Evolutionary conservation across 1,140 invertebrate species (phyloP).

Genomic region (Muscidifurax raptorellus): DNA sequence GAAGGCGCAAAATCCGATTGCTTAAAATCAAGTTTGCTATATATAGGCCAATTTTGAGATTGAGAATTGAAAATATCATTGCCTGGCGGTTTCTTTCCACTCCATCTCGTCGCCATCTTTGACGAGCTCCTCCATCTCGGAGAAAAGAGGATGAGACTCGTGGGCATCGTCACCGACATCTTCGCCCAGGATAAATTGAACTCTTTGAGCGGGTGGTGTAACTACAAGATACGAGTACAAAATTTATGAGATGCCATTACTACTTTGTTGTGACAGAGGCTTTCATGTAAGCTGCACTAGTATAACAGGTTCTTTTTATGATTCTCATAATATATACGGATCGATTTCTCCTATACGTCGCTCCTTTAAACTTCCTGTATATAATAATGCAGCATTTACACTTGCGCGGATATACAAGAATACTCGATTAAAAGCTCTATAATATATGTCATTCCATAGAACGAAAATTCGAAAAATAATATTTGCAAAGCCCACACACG

Average conservation of each 20-base stretch:
- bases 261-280: neutral
- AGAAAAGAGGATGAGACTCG: conserved; percentile 92
- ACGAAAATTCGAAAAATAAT: neutral
- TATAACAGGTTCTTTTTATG: neutral
- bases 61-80: conserved; percentile 49
- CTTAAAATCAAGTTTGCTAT: neutral
- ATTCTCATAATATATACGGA: neutral
- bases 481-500: neutral
- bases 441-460: neutral
- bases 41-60: neutral
- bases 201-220: conserved; percentile 91
- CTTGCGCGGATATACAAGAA: too few species aligned
- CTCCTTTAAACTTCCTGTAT: neutral
- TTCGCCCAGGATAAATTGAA: conserved; percentile 97
- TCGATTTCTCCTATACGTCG: neutral
- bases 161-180: conserved; percentile 90
- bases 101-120: conserved; percentile 91
- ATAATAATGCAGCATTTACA: neutral
- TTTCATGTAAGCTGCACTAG: neutral
- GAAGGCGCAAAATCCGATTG: neutral
- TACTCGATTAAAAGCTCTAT: neutral
- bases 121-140: conserved; percentile 96
- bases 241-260: neutral
- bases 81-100: conserved; percentile 97
- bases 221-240: conserved; percentile 73